These are phyloP conservation scores for Gopherus evgoodei DNA, from an alignment of 2,113 vertebrate species.

Conservation along the genomic window DNA sequence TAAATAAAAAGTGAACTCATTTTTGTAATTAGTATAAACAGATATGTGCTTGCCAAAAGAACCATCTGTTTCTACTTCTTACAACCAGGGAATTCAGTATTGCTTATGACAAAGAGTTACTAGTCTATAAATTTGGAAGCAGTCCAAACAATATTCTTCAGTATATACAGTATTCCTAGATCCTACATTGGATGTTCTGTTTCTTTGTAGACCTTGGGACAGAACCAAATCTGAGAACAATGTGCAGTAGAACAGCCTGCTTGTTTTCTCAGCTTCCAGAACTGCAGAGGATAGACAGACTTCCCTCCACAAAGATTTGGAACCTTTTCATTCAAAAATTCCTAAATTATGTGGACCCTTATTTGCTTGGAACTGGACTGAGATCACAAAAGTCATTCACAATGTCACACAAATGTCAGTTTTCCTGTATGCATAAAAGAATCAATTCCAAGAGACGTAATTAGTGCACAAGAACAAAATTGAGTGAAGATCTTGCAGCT, in stretches of 20 bases:
- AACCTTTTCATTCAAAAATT: background rate
- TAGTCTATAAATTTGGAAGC: too few species aligned
- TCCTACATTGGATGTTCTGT: background rate
- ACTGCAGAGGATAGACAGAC: background rate
- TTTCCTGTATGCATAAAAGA: constrained; percentile 26
- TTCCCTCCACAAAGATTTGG: background rate
- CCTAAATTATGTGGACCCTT: background rate
- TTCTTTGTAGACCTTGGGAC: background rate
- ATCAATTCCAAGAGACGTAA: background rate
- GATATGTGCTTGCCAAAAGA: background rate
- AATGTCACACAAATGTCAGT: background rate
- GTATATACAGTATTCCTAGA: background rate
- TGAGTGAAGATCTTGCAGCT: background rate
- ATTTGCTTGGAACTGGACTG: background rate
- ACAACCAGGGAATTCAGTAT: background rate
- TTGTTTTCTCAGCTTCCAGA: too few species aligned
- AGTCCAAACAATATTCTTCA: background rate
- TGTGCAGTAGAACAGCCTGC: too few species aligned
- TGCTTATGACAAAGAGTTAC: background rate
- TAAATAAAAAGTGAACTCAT: background rate
- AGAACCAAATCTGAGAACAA: background rate
- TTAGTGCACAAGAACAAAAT: background rate
- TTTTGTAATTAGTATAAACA: background rate
- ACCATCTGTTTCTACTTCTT: background rate
- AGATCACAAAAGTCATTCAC: background rate